Percentiles rank a stretch among this genome's conserved stretches.
These are phyloP conservation scores for Aphodius granarius DNA, from an alignment of 2,888 invertebrate genomes.

Conservation along the genomic window DNA sequence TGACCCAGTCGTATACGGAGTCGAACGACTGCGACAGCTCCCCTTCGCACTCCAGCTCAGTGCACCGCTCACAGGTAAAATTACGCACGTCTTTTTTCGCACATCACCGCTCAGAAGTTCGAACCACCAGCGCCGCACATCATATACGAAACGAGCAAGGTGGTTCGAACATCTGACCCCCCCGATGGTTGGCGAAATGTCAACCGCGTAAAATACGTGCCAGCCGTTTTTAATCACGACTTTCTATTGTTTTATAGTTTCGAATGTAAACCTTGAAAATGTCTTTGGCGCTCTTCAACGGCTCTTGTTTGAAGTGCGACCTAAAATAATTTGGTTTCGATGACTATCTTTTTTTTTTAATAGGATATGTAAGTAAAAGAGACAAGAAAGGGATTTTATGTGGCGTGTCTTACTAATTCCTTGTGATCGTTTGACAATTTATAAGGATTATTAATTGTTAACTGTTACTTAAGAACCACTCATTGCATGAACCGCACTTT, in stretches of 20 bases:
- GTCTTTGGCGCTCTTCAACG: slow-evolving; percentile 6
- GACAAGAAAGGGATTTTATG: background rate
- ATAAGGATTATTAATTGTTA: no score
- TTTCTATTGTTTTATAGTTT: slow-evolving; percentile 16
- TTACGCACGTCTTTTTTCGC: background rate
- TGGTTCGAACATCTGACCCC: no score
- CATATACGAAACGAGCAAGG: no score
- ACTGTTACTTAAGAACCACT: background rate
- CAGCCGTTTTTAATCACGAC: background rate
- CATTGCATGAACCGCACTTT: background rate
- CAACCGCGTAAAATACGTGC: no score
- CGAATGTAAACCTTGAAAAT: slow-evolving; percentile 11
- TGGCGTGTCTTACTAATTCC: background rate
- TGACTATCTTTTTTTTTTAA: background rate
- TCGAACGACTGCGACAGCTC: slow-evolving; percentile 51
- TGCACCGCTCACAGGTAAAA: slow-evolving; percentile 54
- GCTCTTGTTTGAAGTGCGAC: background rate
- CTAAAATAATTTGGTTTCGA: slow-evolving; percentile 3
- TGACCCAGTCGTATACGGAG: slow-evolving; percentile 50
- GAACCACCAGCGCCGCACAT: no score
- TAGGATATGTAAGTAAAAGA: slow-evolving; percentile 14
- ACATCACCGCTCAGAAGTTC: no score
- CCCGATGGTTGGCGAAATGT: no score
- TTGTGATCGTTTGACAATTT: background rate
- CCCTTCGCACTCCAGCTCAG: slow-evolving; percentile 53